phyloP scores from a whole-genome alignment of 2,113 vertebrate genomes.

The Motacilla tschutschensis region DNA sequence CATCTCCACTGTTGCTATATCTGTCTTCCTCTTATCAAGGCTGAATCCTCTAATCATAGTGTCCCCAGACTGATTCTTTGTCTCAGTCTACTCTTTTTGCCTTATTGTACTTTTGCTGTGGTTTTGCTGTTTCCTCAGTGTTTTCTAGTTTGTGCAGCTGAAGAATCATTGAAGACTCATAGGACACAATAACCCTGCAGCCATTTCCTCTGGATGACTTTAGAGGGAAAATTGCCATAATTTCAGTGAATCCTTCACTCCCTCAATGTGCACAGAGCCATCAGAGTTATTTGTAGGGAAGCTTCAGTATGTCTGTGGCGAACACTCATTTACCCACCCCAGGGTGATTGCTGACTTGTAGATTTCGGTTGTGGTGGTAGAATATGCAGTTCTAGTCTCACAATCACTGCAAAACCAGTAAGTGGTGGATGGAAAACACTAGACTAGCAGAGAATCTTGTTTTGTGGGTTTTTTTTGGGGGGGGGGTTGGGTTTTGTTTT shows the following conservation, averaged over 20 bases:
- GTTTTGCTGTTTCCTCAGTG: neutral
- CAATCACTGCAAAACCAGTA: neutral
- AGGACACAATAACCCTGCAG: constrained; percentile 6
- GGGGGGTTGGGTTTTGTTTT: too few relatives aligned
- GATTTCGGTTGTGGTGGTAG: neutral
- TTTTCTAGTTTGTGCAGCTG: constrained; percentile 21
- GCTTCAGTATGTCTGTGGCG: neutral
- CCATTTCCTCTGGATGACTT: constrained; percentile 25
- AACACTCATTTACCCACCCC: neutral
- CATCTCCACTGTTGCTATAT: neutral
- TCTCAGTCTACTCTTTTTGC: neutral
- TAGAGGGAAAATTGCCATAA: constrained; percentile 35
- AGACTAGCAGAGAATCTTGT: neutral
- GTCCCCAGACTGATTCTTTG: constrained; percentile 1
- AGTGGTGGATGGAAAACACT: neutral
- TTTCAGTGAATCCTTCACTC: neutral
- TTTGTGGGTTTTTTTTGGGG: neutral
- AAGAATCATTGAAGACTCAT: constrained; percentile 21
- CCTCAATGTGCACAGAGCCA: neutral
- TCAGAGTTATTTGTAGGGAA: constrained; percentile 14
- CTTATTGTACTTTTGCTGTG: neutral
- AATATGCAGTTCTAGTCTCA: neutral
- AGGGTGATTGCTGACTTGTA: neutral
- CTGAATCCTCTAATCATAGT: neutral
- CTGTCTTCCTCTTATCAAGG: neutral